Percentiles rank a stretch among this genome's conserved stretches.
Evolutionary conservation across 2,113 vertebrate species (phyloP).

Genomic region (Rattus norvegicus): DNA sequence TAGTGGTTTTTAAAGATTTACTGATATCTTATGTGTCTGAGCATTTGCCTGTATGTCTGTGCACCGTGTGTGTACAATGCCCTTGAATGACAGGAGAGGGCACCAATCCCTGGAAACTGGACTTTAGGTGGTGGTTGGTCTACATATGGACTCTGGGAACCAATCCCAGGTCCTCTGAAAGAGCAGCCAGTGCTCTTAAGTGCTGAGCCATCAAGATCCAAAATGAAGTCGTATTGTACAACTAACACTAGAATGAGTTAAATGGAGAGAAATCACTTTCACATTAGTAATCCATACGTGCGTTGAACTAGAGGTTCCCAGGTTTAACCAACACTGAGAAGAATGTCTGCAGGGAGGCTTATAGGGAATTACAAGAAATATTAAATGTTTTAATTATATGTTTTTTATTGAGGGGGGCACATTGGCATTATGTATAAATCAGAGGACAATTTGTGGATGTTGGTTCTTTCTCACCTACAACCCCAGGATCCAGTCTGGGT

Average conservation of each 20-base stretch:
- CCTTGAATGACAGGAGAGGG: neutral
- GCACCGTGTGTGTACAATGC: neutral
- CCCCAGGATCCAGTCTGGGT: no score
- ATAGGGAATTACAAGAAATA: neutral
- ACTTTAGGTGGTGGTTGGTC: neutral
- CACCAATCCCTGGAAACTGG: neutral
- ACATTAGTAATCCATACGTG: neutral
- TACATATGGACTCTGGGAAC: neutral
- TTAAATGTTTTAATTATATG: neutral
- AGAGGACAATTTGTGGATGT: neutral
- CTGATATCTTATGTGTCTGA: neutral
- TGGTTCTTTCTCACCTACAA: neutral
- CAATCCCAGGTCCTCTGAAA: neutral
- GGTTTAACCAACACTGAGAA: neutral
- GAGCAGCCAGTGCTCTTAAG: neutral
- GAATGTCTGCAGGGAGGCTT: no score
- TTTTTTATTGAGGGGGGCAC: neutral
- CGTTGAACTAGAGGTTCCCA: neutral
- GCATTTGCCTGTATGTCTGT: neutral
- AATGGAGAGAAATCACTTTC: neutral
- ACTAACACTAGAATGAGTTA: neutral
- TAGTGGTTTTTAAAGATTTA: neutral
- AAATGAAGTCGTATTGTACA: neutral
- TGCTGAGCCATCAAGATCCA: neutral
- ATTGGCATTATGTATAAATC: no score